phyloP scores from a whole-genome alignment of 2,888 invertebrate genomes.

The Erpobdella octoculata region DNA sequence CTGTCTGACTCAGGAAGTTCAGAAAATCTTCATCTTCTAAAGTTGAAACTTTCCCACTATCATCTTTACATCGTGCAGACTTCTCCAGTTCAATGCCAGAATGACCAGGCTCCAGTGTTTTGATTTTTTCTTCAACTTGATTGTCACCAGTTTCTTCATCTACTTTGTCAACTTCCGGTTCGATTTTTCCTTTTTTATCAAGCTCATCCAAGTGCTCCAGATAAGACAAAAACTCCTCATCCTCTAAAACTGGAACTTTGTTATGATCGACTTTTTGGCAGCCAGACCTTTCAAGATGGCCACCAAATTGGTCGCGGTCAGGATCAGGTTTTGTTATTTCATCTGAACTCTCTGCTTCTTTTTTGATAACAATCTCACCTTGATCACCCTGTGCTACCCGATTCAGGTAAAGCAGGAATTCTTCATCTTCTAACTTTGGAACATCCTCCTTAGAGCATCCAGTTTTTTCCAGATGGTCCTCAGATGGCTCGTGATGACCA shows the following conservation, averaged over 20 bases:
- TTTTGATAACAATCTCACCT: not conserved
- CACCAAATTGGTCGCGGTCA: not conserved
- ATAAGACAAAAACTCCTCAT: conserved; percentile 9
- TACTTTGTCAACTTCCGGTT: too few species aligned
- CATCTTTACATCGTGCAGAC: too few species aligned
- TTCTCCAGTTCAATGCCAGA: too few species aligned
- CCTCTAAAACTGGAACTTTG: not conserved
- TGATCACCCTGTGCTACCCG: not conserved
- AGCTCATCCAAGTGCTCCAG: too few species aligned
- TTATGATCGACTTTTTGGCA: not conserved
- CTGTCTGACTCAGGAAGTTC: too few species aligned
- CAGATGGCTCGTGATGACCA: not conserved
- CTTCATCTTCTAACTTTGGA: not conserved
- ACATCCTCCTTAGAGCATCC: not conserved
- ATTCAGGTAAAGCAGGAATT: not conserved
- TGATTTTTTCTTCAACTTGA: not conserved
- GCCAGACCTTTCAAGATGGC: not conserved
- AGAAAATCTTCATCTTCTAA: too few species aligned
- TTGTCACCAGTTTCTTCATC: not conserved
- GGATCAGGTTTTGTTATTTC: not conserved
- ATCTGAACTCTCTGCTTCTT: not conserved
- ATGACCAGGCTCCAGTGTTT: too few species aligned
- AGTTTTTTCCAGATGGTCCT: not conserved
- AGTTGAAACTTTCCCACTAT: too few species aligned
- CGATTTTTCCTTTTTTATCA: not conserved